Evolutionary conservation across 2,888 invertebrate species (phyloP).

Genomic region (Limnephilus rhombicus): DNA sequence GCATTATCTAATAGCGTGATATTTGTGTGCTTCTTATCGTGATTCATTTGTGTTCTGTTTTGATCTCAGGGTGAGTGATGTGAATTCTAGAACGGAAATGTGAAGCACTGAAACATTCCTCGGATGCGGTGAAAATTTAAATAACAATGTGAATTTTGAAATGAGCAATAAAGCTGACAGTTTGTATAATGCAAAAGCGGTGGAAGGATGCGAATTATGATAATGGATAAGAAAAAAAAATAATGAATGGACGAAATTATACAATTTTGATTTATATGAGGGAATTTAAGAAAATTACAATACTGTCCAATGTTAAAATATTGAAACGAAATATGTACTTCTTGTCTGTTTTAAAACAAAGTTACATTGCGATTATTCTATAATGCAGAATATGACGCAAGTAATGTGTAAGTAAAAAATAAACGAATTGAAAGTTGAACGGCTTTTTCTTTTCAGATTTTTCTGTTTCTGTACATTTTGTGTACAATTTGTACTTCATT

Average conservation of each 20-base stretch:
- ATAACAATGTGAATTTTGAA: neutral
- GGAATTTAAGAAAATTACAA: neutral
- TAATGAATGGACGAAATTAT: neutral
- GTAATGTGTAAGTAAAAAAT: too few relatives aligned
- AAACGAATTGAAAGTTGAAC: too few relatives aligned
- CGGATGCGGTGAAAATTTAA: neutral
- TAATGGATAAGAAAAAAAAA: too few relatives aligned
- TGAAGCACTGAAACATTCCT: neutral
- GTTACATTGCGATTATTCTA: too few relatives aligned
- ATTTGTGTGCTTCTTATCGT: neutral
- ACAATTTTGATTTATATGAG: neutral
- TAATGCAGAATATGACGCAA: too few relatives aligned
- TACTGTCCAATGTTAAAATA: too few relatives aligned
- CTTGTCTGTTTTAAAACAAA: too few relatives aligned
- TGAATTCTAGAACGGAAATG: neutral
- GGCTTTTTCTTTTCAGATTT: too few relatives aligned
- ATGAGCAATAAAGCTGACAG: neutral
- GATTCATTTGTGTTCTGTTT: neutral
- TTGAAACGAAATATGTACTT: too few relatives aligned
- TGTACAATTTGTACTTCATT: too few relatives aligned
- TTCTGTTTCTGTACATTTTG: too few relatives aligned
- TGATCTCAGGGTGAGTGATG: neutral
- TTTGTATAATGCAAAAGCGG: neutral
- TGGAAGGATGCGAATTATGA: neutral
- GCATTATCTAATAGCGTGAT: neutral